Percentiles rank a stretch among this genome's conserved stretches.
Conservation (phyloP, 2,113 vertebrate species). For the Coptodon rendalli region DNA sequence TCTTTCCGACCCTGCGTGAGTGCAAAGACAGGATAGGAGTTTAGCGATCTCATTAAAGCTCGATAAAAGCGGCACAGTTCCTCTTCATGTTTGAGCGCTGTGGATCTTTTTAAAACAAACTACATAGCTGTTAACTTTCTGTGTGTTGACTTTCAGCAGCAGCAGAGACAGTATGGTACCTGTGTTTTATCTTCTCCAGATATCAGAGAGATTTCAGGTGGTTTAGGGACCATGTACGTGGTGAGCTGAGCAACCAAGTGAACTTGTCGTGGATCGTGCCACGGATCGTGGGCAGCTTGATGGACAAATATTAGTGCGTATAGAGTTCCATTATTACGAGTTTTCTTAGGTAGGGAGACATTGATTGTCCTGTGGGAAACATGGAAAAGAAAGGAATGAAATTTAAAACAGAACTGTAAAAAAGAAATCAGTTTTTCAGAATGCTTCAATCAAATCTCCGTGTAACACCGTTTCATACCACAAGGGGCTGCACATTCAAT, state of each 20-base stretch:
- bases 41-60: not conserved
- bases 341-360: conserved; percentile 93
- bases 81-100: not conserved
- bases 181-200: conserved; percentile 75
- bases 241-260: conserved; percentile 91
- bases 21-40: not conserved
- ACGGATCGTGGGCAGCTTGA: conserved; percentile 82
- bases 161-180: conserved; percentile 56
- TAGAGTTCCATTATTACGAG: conserved; percentile 89
- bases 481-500: rapidly evolving
- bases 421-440: not conserved
- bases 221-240: conserved; percentile 92
- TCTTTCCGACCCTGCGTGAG: conserved; percentile 62
- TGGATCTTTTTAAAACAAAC: not conserved
- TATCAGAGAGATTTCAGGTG: conserved; percentile 88
- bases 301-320: conserved; percentile 92
- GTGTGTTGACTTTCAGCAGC: not conserved
- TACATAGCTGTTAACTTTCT: not conserved
- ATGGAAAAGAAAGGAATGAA: not conserved
- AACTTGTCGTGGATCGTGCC: conserved; percentile 87
- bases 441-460: not conserved
- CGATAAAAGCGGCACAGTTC: not conserved
- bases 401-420: not conserved
- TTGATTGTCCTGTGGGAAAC: conserved; percentile 79
- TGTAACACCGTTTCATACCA: not conserved